Base-by-base conservation (phyloP, 1,140 invertebrate genomes). In the Bombus huntii region DNA sequence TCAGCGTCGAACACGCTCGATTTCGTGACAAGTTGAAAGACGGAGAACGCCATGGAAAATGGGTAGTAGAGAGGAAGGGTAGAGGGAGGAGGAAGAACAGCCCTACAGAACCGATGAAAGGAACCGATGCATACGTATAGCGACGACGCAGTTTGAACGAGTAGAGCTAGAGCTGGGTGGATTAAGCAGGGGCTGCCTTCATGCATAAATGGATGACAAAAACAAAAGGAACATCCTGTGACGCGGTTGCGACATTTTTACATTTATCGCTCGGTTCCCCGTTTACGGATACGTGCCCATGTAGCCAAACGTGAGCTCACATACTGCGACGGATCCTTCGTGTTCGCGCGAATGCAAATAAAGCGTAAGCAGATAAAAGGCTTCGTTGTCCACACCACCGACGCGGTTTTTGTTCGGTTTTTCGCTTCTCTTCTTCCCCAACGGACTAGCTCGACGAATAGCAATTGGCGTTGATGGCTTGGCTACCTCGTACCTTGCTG, bases 301-400 rank as follows among this genome's bases (percentile, higher is more conserved):
- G 59, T 57, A 53, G 65, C 22, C 47, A 70, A 65, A 70, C 81
- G 75, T 42, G 57, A 82, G 80, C 62, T 81, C 47, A 73, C 53
- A 53, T 73, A 37, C 80, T n/a, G n/a, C 53, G 8, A n/a, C n/a
- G 39, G 39, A 42, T 42, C 37, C 31, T 39, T 28, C 44, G 72
- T 80, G 76, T 44, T 80, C n/a, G 75, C 83, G 42, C 77, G 72
- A 68, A 87, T 71, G 81, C 66, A 87, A 87, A 87, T 87, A 81
- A 87, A 86, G 72, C 86, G 59, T 87, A 77, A 87, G 75, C 86
- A 89, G 89, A 89, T 89, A 89, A 89, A 90, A 79, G 85, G 53
- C 79, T 65, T 57, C 22, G 53, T 59, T 65, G 79, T 80, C 47
- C 70, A 31, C 34, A 12, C 2, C 74, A 39, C 31, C 66, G 42